Evolutionary conservation across 2,888 invertebrate genomes (phyloP).

Genomic region (Steinernema scapterisci): DNA sequence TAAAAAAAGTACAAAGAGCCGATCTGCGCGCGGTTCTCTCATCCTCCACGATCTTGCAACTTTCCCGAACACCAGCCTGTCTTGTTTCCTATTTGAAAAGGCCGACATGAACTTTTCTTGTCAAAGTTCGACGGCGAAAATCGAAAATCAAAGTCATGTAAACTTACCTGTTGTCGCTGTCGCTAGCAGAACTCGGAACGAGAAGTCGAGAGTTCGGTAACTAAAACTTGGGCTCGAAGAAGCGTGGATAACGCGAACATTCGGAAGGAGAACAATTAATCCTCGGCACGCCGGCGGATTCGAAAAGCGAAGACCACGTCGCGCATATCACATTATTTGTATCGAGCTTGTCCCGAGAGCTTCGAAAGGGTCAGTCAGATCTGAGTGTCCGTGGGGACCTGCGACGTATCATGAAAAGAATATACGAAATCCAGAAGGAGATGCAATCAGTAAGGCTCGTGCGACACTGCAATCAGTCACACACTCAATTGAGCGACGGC

Average conservation of each 20-base stretch:
- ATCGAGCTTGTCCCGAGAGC: conserved; percentile 1
- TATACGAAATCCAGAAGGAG: background rate
- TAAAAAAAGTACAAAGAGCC: conserved; percentile 7
- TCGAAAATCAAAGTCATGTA: no score
- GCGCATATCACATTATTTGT: conserved; percentile 1
- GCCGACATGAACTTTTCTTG: no score
- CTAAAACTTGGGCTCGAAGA: no score
- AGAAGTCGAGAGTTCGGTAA: no score
- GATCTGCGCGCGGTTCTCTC: no score
- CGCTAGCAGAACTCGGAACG: no score
- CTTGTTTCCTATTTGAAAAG: no score
- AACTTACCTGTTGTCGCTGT: no score
- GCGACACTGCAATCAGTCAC: conserved; percentile 24
- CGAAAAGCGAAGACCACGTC: background rate
- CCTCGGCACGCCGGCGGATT: background rate
- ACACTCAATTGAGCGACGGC: background rate
- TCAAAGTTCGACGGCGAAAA: no score
- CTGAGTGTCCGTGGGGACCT: background rate
- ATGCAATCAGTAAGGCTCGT: conserved; percentile 1
- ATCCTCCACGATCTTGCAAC: no score
- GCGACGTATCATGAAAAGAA: conserved; percentile 24
- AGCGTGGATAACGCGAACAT: background rate
- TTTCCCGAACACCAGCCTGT: no score
- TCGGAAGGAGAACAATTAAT: background rate
- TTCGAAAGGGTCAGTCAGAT: background rate